These are phyloP conservation scores for Heliocidaris erythrogramma DNA, from an alignment of 35 echinoderm and acorn worm species.

Conservation along the genomic window DNA sequence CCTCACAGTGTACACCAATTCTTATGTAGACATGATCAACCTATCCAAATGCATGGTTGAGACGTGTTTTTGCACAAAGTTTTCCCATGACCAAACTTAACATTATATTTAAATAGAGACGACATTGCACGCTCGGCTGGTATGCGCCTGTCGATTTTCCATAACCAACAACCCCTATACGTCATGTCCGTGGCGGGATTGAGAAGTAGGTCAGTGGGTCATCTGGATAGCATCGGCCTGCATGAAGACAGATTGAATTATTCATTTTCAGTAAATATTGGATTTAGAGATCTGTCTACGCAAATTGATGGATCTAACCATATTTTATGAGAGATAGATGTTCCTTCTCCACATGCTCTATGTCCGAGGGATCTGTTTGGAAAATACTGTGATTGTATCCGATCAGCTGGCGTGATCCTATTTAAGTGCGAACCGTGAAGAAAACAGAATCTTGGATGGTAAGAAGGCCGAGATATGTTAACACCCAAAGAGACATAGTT, in stretches of 20 bases:
- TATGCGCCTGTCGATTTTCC: no score
- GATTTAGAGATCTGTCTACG: not conserved
- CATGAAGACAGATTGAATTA: conserved; percentile 1
- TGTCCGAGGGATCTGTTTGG: not conserved
- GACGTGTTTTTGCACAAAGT: no score
- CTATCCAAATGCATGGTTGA: no score
- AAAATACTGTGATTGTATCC: not conserved
- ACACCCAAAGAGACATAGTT: no score
- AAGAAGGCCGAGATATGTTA: not conserved
- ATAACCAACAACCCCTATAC: not conserved
- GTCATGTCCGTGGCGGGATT: not conserved
- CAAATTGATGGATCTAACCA: not conserved
- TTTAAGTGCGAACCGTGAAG: not conserved
- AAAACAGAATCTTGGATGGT: not conserved
- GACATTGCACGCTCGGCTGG: no score
- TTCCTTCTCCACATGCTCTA: not conserved
- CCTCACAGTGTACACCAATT: no score
- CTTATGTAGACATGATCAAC: no score
- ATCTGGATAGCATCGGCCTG: not conserved
- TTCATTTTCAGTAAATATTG: conserved; percentile 19
- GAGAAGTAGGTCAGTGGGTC: not conserved
- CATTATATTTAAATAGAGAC: no score
- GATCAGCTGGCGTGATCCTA: not conserved
- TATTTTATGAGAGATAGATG: not conserved
- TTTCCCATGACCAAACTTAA: no score